These are phyloP conservation scores for Araneus ventricosus DNA, from an alignment of 1,140 invertebrate species.

Conservation along the genomic window DNA sequence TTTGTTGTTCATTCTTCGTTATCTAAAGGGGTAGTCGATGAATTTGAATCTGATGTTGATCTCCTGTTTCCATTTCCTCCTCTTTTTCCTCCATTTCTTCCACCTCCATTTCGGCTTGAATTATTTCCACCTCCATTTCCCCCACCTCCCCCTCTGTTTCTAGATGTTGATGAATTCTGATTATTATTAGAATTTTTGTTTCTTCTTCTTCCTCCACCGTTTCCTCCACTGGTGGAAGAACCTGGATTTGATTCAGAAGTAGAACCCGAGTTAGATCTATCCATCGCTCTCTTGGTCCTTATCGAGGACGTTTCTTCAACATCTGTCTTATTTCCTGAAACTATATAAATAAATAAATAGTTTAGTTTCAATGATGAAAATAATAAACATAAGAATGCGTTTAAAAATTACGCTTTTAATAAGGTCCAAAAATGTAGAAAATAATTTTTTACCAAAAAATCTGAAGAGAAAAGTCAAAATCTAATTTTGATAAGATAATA, in stretches of 20 bases:
- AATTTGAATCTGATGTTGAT: neutral
- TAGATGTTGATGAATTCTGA: neutral
- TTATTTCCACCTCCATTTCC: too few relatives aligned
- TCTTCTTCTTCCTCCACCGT: neutral
- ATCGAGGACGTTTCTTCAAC: slow-evolving; percentile 3
- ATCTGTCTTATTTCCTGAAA: neutral
- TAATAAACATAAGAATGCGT: too few relatives aligned
- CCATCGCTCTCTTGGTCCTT: neutral
- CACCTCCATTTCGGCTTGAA: too few relatives aligned
- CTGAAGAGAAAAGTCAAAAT: too few relatives aligned
- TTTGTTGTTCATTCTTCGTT: slow-evolving; percentile 13
- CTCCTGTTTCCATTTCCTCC: slow-evolving; percentile 27
- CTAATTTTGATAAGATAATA: too few relatives aligned
- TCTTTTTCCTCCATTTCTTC: slow-evolving; percentile 51
- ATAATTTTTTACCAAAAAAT: too few relatives aligned
- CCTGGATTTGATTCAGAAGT: neutral
- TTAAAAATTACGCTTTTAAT: too few relatives aligned
- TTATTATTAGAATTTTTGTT: slow-evolving; percentile 26
- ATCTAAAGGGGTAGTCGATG: slow-evolving; percentile 36
- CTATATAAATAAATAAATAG: too few relatives aligned
- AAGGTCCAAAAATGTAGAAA: too few relatives aligned
- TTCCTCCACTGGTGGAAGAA: neutral
- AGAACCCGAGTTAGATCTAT: neutral
- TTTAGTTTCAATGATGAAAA: too few relatives aligned
- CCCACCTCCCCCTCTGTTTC: slow-evolving; percentile 2